Conservation (phyloP, 1,140 invertebrate genomes). For the Pollicipes pollicipes region DNA sequence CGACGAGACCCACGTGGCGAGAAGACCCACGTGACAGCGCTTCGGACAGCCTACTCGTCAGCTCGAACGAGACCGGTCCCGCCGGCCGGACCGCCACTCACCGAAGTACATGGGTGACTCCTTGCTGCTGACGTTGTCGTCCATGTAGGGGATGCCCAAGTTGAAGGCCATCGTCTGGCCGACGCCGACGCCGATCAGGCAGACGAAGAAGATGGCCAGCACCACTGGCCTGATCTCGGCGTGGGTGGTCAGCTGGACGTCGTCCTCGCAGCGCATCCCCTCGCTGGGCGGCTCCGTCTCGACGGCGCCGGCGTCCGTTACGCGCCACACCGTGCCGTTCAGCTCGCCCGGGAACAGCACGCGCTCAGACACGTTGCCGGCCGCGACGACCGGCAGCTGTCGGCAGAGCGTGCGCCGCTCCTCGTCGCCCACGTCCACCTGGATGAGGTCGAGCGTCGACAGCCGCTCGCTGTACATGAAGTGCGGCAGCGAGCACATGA, state of each 20-base stretch:
- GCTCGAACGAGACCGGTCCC: too few relatives aligned
- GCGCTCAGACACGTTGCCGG: constrained; percentile 16
- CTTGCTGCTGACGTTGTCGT: constrained; percentile 77
- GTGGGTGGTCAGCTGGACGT: constrained; percentile 8
- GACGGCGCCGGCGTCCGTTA: constrained; percentile 9
- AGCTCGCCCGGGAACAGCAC: constrained; percentile 17
- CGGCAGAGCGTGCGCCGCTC: too few relatives aligned
- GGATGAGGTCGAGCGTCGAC: not conserved
- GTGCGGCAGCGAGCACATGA: constrained; percentile 55
- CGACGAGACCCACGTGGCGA: too few relatives aligned
- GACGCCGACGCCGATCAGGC: constrained; percentile 71
- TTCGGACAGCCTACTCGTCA: too few relatives aligned
- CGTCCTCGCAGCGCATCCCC: not conserved
- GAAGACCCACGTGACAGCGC: too few relatives aligned
- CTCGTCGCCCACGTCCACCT: too few relatives aligned
- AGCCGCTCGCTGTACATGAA: constrained; percentile 15
- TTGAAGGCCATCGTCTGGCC: constrained; percentile 67
- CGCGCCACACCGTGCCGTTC: constrained; percentile 13
- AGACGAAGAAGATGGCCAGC: constrained; percentile 66
- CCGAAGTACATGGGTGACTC: constrained; percentile 86
- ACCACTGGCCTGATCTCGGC: constrained; percentile 17
- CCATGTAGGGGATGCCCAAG: constrained; percentile 72
- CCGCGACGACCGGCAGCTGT: too few relatives aligned
- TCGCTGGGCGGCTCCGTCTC: not conserved
- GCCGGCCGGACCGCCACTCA: constrained; percentile 28